Base-by-base conservation (phyloP, 2,113 vertebrate species). In the Colossoma macropomum region DNA sequence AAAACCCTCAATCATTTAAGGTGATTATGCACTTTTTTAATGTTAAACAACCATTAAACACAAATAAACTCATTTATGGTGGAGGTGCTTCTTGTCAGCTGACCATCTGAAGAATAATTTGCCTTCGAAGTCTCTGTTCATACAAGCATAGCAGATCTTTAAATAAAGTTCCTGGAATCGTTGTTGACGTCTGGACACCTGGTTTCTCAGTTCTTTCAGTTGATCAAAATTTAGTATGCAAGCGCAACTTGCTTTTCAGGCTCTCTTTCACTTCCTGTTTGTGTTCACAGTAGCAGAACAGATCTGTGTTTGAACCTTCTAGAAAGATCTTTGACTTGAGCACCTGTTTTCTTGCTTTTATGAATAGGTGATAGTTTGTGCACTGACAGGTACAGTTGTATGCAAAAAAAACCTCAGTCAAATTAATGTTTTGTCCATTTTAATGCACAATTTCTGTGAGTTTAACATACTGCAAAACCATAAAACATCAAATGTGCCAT, bases 211-310 rank as follows among this genome's bases (percentile, higher is more conserved):
- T 34, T 59, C 28, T 75, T 52, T 34, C 52, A n/a, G 30, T 34
- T 60, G 32, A 38, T 23, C 34, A 38, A 38, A 34, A 59, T 56
- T 75, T 75, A 32, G 48, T 34, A 30, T 54, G 17, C 21, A 27
- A 56, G 12, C 32, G 50, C 52, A 32, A 23, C 17, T 34, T 23
- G 71, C 45, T 74, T 28, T 72, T 48, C n/a, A n/a, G n/a, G n/a
- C n/a, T n/a, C n/a, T 56, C 28, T 75, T 59, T 75, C 41, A 72
- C 15, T 48, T 72, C 41, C 21, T 70, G 68, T 23, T n/a, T 72
- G 70, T 72, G 38, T n/a, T 25, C 21, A 34, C 28, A 69, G 19
- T 4, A 23, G 23, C 23, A 25, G 56, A 60, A 60, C 21, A 25
- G 56, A 25, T 60, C 1, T 3, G 7, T 25, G 6, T 60, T 10